Base-by-base conservation (phyloP, 2,113 vertebrate species). In the Pituophis catenifer region DNA sequence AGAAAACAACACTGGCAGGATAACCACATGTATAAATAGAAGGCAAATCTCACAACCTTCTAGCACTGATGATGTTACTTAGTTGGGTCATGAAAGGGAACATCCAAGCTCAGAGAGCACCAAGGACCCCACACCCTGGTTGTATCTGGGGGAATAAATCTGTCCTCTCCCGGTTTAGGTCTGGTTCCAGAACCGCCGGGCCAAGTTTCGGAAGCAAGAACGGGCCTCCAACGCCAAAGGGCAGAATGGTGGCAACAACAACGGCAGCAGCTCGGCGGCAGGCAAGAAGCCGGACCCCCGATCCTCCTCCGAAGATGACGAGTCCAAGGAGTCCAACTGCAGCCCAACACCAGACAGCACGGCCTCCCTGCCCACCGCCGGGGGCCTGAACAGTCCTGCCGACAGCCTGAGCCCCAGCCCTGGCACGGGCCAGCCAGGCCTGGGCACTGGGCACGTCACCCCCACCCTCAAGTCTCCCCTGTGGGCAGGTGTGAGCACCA, bases 321-420 rank as follows among this genome's bases (percentile, higher is more conserved):
- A 99, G 92, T 99, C 98, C 95, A 99, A 99, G 95, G 99, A 99
- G 91, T 99, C 99, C 96, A 99, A 98, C 96, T 99, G 99, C 98
- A 99, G 99, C 97, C 98, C 98, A 26, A 99, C 99, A 0, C 99
- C 99, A 0, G 99, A 99, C 98, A 99, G 99, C 98, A 99, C 99
- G 3, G 99, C 99, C 1, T 99, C 99, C 11, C 97, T 99, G 96
- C 98, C 99, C 0, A 97, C 98, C 5, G 98, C 99, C 0, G 98
- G 98, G 0, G 98, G 97, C 95, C 95, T 99, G 62, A 98, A 98
- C 94, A 99, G 99, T 93, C 98, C 99, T 0, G 98, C 98, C 7
- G 94, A 96, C 89, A 99, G 99, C 96, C 97, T 99, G 93, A 99
- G 99, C 96, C 99, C 99, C 94, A 99, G 99, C 93, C 99, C 99